These are phyloP conservation scores for Tetanocera ferruginea DNA, from an alignment of 2,888 invertebrate genomes.

Conservation along the genomic window DNA sequence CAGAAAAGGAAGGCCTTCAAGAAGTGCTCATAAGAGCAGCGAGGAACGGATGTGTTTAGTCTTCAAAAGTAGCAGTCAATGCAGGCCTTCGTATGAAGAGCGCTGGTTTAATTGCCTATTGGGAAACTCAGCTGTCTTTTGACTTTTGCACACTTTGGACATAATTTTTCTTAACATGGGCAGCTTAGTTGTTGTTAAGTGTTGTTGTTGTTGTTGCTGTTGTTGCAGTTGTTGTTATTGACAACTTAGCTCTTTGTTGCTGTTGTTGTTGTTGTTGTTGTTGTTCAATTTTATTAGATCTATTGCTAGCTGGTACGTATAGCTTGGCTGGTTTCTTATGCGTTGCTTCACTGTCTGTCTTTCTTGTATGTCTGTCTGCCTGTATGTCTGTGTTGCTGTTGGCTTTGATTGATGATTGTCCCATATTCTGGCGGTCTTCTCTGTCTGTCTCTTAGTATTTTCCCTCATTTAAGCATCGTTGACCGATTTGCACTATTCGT, in stretches of 20 bases:
- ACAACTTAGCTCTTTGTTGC: not conserved
- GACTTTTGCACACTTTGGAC: conserved; percentile 5
- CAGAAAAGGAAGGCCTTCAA: too few relatives aligned
- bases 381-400: conserved; percentile 6
- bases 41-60: too few relatives aligned
- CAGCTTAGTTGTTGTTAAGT: conserved; percentile 5
- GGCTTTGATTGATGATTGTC: conserved; percentile 34
- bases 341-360: not conserved
- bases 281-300: conserved; percentile 22
- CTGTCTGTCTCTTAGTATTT: not conserved
- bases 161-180: conserved; percentile 27
- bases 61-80: too few relatives aligned
- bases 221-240: not conserved
- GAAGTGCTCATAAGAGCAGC: too few relatives aligned
- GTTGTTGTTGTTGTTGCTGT: not conserved
- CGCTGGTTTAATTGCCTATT: too few relatives aligned
- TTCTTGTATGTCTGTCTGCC: not conserved
- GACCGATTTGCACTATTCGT: conserved; percentile 27
- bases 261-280: conserved; percentile 15
- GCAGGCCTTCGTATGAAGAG: too few relatives aligned
- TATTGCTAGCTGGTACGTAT: not conserved
- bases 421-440: conserved; percentile 32
- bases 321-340: not conserved
- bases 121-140: not conserved
- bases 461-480: conserved; percentile 1